These are phyloP conservation scores for Macquaria australasica DNA, from an alignment of 2,113 vertebrate species.

Conservation along the genomic window DNA sequence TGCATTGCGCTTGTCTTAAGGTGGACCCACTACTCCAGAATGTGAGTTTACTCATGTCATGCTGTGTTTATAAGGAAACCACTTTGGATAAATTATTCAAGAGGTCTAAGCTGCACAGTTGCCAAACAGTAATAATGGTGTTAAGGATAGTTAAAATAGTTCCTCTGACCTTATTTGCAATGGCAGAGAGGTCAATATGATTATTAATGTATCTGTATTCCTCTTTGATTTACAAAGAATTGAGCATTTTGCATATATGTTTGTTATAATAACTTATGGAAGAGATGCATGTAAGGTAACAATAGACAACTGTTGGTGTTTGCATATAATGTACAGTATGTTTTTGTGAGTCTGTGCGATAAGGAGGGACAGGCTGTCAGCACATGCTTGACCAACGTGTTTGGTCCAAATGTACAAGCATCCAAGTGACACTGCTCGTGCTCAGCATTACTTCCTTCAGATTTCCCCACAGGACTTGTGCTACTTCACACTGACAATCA, in stretches of 20 bases:
- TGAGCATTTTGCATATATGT: neutral
- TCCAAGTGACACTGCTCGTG: slow-evolving; percentile 62
- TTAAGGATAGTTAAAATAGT: neutral
- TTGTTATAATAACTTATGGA: neutral
- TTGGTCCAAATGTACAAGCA: slow-evolving; percentile 57
- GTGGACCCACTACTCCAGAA: neutral
- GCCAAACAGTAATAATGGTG: neutral
- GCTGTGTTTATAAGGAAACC: neutral
- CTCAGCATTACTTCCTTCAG: slow-evolving; percentile 71
- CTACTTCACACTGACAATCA: slow-evolving; percentile 82
- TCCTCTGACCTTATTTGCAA: neutral
- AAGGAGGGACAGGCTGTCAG: slow-evolving; percentile 12
- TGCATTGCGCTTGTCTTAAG: neutral
- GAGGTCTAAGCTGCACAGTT: neutral
- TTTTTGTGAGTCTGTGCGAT: slow-evolving; percentile 24
- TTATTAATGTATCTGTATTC: neutral
- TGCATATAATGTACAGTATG: neutral
- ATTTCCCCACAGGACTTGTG: slow-evolving; percentile 77
- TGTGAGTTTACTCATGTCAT: neutral
- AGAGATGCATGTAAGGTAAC: neutral
- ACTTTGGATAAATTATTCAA: slow-evolving; percentile 11
- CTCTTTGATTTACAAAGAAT: neutral
- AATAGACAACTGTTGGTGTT: neutral
- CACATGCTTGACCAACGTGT: slow-evolving; percentile 47
- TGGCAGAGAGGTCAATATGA: neutral